Conservation (phyloP, 2,888 invertebrate species). For the Smittia sp. region DNA sequence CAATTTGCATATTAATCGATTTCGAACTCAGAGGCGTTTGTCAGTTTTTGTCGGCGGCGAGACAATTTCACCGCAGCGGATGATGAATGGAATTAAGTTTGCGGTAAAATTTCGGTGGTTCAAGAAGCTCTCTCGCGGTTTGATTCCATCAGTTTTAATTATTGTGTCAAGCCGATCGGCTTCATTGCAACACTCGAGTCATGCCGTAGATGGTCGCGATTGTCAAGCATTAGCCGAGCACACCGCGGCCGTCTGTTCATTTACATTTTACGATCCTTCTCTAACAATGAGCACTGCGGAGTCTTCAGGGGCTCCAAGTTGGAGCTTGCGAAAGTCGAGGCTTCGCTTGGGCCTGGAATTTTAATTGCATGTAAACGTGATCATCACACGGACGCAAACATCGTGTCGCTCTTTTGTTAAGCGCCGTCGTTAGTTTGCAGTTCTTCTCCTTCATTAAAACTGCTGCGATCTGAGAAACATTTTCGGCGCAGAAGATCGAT, state of each 20-base stretch:
- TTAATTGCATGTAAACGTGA: conserved; percentile 21
- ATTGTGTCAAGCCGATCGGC: too few species aligned
- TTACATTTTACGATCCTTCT: background rate
- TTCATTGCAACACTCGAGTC: background rate
- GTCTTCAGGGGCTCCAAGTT: background rate
- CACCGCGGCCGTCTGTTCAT: background rate
- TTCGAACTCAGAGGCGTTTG: background rate
- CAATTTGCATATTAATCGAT: conserved; percentile 20
- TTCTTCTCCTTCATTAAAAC: background rate
- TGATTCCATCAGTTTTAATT: too few species aligned
- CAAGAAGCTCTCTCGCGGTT: too few species aligned
- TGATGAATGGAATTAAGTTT: background rate
- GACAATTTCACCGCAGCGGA: conserved; percentile 13
- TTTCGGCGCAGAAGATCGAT: background rate
- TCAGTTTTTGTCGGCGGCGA: background rate
- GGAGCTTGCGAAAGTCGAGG: background rate
- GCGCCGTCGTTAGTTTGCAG: conserved; percentile 11
- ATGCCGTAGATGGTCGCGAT: background rate
- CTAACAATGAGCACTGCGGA: background rate
- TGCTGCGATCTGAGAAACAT: background rate
- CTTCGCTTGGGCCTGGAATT: background rate
- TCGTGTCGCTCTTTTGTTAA: background rate
- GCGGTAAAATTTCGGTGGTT: too few species aligned
- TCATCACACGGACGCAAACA: background rate
- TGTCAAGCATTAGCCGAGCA: background rate